These are phyloP conservation scores for Simalia tracyae DNA, from an alignment of 2,797 vertebrate species.

Conservation along the genomic window DNA sequence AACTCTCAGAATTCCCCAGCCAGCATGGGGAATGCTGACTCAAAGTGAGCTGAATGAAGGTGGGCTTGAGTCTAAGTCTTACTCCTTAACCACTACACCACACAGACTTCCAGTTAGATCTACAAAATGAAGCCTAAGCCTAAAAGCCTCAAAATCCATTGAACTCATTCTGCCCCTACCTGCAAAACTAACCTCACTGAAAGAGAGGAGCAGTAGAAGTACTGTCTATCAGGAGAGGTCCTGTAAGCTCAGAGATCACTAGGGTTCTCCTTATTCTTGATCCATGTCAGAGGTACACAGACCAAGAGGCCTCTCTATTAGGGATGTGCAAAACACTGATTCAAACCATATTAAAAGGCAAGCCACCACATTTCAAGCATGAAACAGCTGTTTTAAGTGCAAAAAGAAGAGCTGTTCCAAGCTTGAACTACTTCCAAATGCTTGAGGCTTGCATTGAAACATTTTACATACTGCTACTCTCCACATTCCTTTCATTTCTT, in stretches of 20 bases:
- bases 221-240: neutral
- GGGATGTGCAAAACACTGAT: neutral
- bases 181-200: neutral
- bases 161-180: neutral
- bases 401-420: neutral
- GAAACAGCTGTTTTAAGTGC: neutral
- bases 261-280: neutral
- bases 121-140: neutral
- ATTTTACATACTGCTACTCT: neutral
- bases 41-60: too few relatives aligned
- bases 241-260: neutral
- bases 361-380: neutral
- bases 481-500: neutral
- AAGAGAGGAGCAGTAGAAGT: neutral
- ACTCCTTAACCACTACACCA: neutral
- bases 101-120: neutral
- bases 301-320: neutral
- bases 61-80: too few relatives aligned
- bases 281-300: neutral
- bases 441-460: neutral
- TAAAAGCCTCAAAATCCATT: neutral
- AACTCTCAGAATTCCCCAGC: too few relatives aligned
- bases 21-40: too few relatives aligned
- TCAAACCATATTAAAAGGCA: neutral
- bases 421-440: neutral